Evolutionary conservation across 2,888 invertebrate genomes (phyloP).

Genomic region (Latheticus oryzae): DNA sequence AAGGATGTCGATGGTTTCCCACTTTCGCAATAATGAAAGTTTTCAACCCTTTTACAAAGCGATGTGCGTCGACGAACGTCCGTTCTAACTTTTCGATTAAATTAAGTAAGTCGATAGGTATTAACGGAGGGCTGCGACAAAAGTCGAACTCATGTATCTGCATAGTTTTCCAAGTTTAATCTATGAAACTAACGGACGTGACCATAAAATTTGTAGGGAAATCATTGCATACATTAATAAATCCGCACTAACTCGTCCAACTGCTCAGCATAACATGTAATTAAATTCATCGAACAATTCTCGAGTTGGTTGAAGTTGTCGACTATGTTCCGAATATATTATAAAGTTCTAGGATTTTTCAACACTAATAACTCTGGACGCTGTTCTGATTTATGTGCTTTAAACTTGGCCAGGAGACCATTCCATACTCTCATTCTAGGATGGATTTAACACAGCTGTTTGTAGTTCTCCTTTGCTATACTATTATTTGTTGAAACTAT

Average conservation of each 20-base stretch:
- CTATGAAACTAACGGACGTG: slow-evolving; percentile 25
- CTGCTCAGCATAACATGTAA: slow-evolving; percentile 38
- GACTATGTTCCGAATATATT: slow-evolving; percentile 30
- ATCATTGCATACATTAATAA: slow-evolving; percentile 41
- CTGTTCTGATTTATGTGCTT: slow-evolving; percentile 25
- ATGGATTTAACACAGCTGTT: slow-evolving; percentile 4
- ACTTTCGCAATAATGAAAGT: slow-evolving; percentile 49
- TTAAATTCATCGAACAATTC: slow-evolving; percentile 43
- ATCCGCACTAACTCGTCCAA: slow-evolving; percentile 36
- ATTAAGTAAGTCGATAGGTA: slow-evolving; percentile 34
- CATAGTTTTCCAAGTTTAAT: slow-evolving; percentile 27
- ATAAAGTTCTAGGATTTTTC: slow-evolving; percentile 37
- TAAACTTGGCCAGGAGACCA: background rate
- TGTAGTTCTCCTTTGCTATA: slow-evolving; percentile 7
- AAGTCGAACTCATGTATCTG: slow-evolving; percentile 31
- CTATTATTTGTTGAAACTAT: slow-evolving; percentile 29
- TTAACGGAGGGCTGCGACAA: slow-evolving; percentile 31
- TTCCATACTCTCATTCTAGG: too few species aligned
- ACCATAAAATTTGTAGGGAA: slow-evolving; percentile 34
- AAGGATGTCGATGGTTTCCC: slow-evolving; percentile 51
- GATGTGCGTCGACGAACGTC: slow-evolving; percentile 44
- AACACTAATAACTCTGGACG: slow-evolving; percentile 13
- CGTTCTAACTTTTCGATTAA: slow-evolving; percentile 41
- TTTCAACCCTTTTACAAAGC: slow-evolving; percentile 50
- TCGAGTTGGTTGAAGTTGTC: slow-evolving; percentile 36